These are phyloP conservation scores for Lordiphosa andalusiaca DNA, from an alignment of 2,888 invertebrate species.

Conservation along the genomic window DNA sequence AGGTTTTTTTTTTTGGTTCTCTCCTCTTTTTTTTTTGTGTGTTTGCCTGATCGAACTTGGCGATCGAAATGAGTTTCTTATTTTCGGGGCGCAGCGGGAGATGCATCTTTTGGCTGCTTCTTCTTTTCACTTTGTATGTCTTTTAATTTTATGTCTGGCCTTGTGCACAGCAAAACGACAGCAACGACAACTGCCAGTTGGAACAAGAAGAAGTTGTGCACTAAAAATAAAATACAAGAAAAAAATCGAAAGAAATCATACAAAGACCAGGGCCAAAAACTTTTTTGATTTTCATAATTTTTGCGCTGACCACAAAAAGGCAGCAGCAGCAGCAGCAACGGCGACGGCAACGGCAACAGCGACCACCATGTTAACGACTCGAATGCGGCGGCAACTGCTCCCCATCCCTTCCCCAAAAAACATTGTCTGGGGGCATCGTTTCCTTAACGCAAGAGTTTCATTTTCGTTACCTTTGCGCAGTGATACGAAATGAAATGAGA, in stretches of 20 bases:
- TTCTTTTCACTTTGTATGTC: constrained; percentile 45
- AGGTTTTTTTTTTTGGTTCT: background rate
- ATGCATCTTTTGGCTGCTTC: constrained; percentile 44
- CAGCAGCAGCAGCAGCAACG: constrained; percentile 31
- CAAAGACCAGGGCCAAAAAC: constrained; percentile 67
- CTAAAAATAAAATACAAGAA: constrained; percentile 51
- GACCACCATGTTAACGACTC: constrained; percentile 72
- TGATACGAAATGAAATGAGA: constrained; percentile 70
- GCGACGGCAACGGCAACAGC: constrained; percentile 30
- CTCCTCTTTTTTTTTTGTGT: constrained; percentile 6
- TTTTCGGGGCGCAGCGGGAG: constrained; percentile 37
- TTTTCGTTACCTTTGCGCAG: constrained; percentile 67
- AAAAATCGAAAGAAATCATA: constrained; percentile 62
- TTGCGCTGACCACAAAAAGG: constrained; percentile 69
- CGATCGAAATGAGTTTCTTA: constrained; percentile 50
- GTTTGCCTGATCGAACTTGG: constrained; percentile 11
- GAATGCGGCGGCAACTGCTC: constrained; percentile 16
- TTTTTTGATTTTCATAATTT: constrained; percentile 75
- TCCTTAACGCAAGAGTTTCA: constrained; percentile 66
- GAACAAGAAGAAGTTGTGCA: constrained; percentile 47
- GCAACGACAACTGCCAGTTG: constrained; percentile 24
- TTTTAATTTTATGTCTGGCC: constrained; percentile 71
- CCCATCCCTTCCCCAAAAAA: constrained; percentile 25
- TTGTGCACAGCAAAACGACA: constrained; percentile 39
- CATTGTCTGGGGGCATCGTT: constrained; percentile 59